phyloP scores from a whole-genome alignment of 2,888 invertebrate genomes.

The Epirrhoe alternata region DNA sequence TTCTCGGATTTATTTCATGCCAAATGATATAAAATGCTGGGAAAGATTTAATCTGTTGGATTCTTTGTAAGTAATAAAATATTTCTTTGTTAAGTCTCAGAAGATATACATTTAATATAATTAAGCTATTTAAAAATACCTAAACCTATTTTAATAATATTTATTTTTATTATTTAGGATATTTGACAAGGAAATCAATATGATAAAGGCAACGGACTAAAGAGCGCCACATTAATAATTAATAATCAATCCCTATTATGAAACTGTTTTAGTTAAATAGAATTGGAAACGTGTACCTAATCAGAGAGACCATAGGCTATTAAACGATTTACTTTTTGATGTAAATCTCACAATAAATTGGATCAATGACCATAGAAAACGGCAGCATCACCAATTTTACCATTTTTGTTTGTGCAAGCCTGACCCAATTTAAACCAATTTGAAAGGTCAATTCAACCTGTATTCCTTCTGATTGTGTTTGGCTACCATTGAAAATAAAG shows the following conservation, averaged over 20 bases:
- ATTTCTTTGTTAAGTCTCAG: background rate
- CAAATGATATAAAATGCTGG: constrained; percentile 13
- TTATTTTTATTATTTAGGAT: too few species aligned
- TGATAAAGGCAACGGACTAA: too few species aligned
- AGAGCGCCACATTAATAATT: too few species aligned
- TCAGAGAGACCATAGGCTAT: background rate
- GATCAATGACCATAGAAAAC: constrained; percentile 60
- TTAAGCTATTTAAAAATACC: too few species aligned
- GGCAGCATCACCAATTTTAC: constrained; percentile 64
- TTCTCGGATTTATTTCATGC: constrained; percentile 17
- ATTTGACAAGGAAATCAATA: too few species aligned
- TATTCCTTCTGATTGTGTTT: constrained; percentile 77
- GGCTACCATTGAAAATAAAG: constrained; percentile 68
- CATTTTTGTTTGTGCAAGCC: constrained; percentile 74
- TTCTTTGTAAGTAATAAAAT: background rate
- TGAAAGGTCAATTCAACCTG: constrained; percentile 77
- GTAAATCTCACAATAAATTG: constrained; percentile 58
- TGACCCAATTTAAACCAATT: constrained; percentile 79
- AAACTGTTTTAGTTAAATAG: too few species aligned
- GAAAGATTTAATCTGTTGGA: constrained; percentile 6
- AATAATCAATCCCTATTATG: too few species aligned
- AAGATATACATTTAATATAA: too few species aligned
- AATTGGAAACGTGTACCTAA: background rate
- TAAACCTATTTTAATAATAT: too few species aligned
- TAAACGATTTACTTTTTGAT: constrained; percentile 14